Base-by-base conservation (phyloP, 92 coral and sea anemone genomes). In the Palythoa grandiflora region DNA sequence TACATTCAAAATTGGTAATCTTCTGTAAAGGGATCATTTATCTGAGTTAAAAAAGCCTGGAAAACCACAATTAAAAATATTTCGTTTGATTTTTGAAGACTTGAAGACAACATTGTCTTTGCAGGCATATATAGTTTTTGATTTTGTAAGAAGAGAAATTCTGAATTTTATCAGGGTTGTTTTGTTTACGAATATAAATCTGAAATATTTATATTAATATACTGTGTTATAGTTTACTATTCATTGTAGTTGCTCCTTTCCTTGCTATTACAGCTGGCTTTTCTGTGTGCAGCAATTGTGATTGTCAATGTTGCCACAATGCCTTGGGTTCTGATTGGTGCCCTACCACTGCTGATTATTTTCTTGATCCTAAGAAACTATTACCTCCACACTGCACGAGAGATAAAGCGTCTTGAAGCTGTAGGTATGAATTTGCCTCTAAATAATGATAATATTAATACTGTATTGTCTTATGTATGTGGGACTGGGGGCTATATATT, bases 301-400 rank as follows among this genome's bases (percentile, higher is more conserved):
- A 77, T 92, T 47, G 92, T 96, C 14, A 94, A 93, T 83, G 93
- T 90, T 17, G 78, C 79, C 48, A 87, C 94, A 6, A 81, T 88
- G 77, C 98, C 98, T 2, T 96, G 94, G 94, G 90, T 96, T 63
- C 80, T 95, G 37, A 77, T 96, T 38, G 96, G 96, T 17, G 65
- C 91, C 20, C 84, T 93, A 1, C 98, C 98, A 4, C 87, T 96
- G 36, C 75, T 89, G 68, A 63, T 93, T n/a, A 77, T 92, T n/a
- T 96, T 96, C 87, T 68, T 88, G 65, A 92, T 87, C 71, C 68
- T 93, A 38, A 92, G 98, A 73, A 93, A 91, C 91, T 96, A 96
- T 63, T 94, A 94, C 83, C 93, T 96, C 10, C 95, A 96, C 88
- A 96, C 98, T 71, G 92, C 92, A 19, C 86, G 98, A 70, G 98